Conservation (phyloP, 1,140 invertebrate genomes). For the Tetramorium parvispinum region DNA sequence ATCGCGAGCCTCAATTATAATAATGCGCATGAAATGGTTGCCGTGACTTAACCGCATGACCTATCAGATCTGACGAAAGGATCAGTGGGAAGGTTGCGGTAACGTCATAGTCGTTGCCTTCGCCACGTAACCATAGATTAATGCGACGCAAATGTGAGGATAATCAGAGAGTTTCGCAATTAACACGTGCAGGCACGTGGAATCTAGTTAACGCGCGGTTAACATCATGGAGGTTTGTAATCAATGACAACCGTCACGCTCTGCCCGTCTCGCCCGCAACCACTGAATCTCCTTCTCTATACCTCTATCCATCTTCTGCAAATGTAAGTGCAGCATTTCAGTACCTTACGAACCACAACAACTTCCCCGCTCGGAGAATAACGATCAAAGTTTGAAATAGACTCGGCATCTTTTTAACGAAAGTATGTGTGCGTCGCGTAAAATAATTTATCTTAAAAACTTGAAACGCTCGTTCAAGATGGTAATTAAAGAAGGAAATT, state of each 20-base stretch:
- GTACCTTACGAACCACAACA: constrained; percentile 42
- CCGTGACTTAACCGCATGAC: constrained; percentile 54
- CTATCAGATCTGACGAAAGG: constrained; percentile 55
- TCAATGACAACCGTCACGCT: constrained; percentile 31
- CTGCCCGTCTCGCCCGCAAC: neutral
- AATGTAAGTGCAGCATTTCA: constrained; percentile 47
- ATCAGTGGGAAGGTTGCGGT: constrained; percentile 60
- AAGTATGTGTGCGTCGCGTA: neutral
- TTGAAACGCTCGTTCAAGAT: neutral
- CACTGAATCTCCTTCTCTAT: constrained; percentile 17
- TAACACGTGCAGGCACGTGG: constrained; percentile 55
- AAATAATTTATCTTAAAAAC: neutral
- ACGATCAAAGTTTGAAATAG: constrained; percentile 33
- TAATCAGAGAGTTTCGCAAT: constrained; percentile 72
- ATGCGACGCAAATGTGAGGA: constrained; percentile 70
- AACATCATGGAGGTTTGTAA: constrained; percentile 58
- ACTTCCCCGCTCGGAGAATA: constrained; percentile 31
- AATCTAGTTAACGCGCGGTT: constrained; percentile 61
- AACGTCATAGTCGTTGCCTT: constrained; percentile 64
- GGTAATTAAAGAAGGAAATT: neutral
- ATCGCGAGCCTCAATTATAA: constrained; percentile 62
- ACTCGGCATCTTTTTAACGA: constrained; percentile 4
- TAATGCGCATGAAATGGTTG: constrained; percentile 21
- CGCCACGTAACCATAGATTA: constrained; percentile 60
- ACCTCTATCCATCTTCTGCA: constrained; percentile 44